Conservation (phyloP, 2,113 vertebrate genomes). For the Grantiella picta region DNA sequence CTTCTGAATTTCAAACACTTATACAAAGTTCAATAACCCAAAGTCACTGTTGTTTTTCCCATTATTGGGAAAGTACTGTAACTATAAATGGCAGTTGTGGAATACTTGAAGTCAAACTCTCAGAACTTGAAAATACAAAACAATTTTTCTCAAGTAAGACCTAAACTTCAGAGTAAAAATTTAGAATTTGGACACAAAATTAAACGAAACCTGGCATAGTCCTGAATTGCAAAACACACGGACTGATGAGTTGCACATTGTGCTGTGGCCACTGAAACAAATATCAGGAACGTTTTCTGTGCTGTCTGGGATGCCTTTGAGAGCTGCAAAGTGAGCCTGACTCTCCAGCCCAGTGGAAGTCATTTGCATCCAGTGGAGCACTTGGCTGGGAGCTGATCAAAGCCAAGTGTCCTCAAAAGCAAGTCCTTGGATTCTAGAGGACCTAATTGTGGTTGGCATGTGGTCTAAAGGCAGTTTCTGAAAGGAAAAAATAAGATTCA, state of each 20-base stretch:
- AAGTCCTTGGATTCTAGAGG: not conserved
- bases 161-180: not conserved
- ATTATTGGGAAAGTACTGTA: not conserved
- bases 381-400: not conserved
- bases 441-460: not conserved
- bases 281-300: not conserved
- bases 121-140: not conserved
- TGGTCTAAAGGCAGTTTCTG: not conserved
- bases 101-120: not conserved
- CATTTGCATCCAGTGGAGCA: not conserved
- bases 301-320: not conserved
- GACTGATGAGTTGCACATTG: fast-evolving
- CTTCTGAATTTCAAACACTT: not conserved
- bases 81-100: not conserved
- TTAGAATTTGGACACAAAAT: not conserved
- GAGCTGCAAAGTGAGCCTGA: not conserved
- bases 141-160: not conserved
- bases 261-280: not conserved
- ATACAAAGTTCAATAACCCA: not conserved
- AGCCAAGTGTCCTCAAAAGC: not conserved
- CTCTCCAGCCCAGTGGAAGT: not conserved
- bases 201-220: not conserved
- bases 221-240: not conserved
- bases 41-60: not conserved
- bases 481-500: not conserved